Percentiles rank a stretch among this genome's conserved stretches.
phyloP scores from a whole-genome alignment of 1,140 invertebrate species.

The Bombus sibiricus region DNA sequence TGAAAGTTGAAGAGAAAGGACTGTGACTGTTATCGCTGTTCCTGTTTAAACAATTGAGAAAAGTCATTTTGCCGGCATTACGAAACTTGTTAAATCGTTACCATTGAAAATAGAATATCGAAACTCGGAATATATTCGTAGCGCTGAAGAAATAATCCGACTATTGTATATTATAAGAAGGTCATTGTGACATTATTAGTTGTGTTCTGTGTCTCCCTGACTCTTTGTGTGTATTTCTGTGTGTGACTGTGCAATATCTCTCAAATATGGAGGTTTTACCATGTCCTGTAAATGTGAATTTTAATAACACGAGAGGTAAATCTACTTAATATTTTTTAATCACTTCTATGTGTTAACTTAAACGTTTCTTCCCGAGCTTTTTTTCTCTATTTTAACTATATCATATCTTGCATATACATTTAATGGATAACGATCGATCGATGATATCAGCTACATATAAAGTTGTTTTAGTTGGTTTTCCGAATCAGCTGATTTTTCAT shows the following conservation, averaged over 20 bases:
- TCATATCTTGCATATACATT: neutral
- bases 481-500: constrained; percentile 51
- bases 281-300: constrained; percentile 79
- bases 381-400: neutral
- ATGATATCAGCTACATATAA: neutral
- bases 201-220: neutral
- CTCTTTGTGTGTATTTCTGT: neutral
- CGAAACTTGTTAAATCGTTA: neutral
- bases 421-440: neutral
- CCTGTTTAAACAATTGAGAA: neutral
- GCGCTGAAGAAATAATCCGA: neutral
- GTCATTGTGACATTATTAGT: constrained; percentile 12
- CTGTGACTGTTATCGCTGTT: neutral
- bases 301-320: constrained; percentile 79
- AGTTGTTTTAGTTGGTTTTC: constrained; percentile 40
- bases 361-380: neutral
- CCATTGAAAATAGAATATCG: neutral
- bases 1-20: constrained; percentile 45
- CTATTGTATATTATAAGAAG: constrained; percentile 15
- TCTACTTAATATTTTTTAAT: neutral
- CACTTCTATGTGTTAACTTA: too few relatives aligned
- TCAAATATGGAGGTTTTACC: constrained; percentile 78
- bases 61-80: neutral
- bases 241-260: constrained; percentile 20
- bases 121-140: neutral